These are phyloP conservation scores for Copsychus sechellarum DNA, from an alignment of 2,113 vertebrate species.

Conservation along the genomic window DNA sequence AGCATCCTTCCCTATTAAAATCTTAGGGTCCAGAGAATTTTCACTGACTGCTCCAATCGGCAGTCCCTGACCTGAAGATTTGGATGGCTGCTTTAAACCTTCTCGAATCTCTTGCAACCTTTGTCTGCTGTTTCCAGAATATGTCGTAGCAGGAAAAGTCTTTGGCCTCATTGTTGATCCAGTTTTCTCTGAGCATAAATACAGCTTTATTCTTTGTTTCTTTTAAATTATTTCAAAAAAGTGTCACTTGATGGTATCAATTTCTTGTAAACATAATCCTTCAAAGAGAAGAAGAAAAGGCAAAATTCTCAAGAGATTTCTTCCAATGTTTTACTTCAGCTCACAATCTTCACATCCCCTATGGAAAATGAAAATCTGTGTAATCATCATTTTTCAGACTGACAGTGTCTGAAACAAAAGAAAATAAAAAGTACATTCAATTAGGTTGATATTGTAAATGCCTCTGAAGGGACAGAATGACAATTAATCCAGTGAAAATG, in stretches of 20 bases:
- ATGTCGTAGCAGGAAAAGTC: slow-evolving; percentile 95
- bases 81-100: slow-evolving; percentile 94
- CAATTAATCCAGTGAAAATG: slow-evolving; percentile 14
- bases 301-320: slow-evolving; percentile 38
- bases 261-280: slow-evolving; percentile 74
- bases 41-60: slow-evolving; percentile 79
- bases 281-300: slow-evolving; percentile 8
- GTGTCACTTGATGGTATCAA: slow-evolving; percentile 45
- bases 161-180: slow-evolving; percentile 94
- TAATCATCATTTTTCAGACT: slow-evolving; percentile 65
- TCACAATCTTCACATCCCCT: slow-evolving; percentile 60
- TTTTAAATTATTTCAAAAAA: not conserved
- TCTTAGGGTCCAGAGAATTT: slow-evolving; percentile 81
- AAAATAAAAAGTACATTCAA: slow-evolving; percentile 26
- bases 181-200: slow-evolving; percentile 79
- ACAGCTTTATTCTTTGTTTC: slow-evolving; percentile 52
- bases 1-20: slow-evolving; percentile 82
- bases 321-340: slow-evolving; percentile 59
- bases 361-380: slow-evolving; percentile 41
- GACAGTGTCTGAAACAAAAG: slow-evolving; percentile 68
- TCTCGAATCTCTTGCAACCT: slow-evolving; percentile 96
- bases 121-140: slow-evolving; percentile 96
- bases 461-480: slow-evolving; percentile 21
- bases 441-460: slow-evolving; percentile 11
- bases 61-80: slow-evolving; percentile 85